Conservation (phyloP, 2,113 vertebrate species). For the Nansenia antarctica region DNA sequence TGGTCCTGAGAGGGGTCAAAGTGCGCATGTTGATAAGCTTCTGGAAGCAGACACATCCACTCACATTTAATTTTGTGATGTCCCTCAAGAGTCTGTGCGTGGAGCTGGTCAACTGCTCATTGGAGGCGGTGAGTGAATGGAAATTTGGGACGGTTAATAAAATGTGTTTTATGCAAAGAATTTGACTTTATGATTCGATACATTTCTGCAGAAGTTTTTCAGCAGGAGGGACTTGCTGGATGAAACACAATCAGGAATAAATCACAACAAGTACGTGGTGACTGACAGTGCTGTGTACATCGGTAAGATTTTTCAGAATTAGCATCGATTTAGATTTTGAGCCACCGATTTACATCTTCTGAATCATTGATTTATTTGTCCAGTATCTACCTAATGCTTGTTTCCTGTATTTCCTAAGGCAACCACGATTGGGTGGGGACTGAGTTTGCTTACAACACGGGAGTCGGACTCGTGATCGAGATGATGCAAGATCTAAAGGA, state of each 20-base stretch:
- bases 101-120: slow-evolving; percentile 86
- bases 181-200: background rate
- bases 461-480: slow-evolving; percentile 90
- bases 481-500: slow-evolving; percentile 67
- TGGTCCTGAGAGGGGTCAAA: slow-evolving; percentile 86
- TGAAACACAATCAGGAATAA: slow-evolving; percentile 79
- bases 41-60: slow-evolving; percentile 88
- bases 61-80: slow-evolving; percentile 92
- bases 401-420: slow-evolving; percentile 73
- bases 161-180: background rate
- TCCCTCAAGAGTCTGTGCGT: slow-evolving; percentile 93
- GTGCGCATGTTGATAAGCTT: slow-evolving; percentile 91
- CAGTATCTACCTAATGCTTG: background rate
- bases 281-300: slow-evolving; percentile 91
- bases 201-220: slow-evolving; percentile 88
- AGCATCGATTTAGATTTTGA: no score
- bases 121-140: slow-evolving; percentile 87
- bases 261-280: slow-evolving; percentile 95
- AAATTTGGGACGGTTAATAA: background rate
- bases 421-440: slow-evolving; percentile 94
- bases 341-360: background rate
- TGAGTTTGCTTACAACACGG: slow-evolving; percentile 88
- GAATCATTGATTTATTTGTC: background rate
- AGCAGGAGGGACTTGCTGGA: slow-evolving; percentile 81
- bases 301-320: slow-evolving; percentile 77